Evolutionary conservation across 2,797 vertebrate genomes (phyloP).

Genomic region (Pagetopsis macropterus): DNA sequence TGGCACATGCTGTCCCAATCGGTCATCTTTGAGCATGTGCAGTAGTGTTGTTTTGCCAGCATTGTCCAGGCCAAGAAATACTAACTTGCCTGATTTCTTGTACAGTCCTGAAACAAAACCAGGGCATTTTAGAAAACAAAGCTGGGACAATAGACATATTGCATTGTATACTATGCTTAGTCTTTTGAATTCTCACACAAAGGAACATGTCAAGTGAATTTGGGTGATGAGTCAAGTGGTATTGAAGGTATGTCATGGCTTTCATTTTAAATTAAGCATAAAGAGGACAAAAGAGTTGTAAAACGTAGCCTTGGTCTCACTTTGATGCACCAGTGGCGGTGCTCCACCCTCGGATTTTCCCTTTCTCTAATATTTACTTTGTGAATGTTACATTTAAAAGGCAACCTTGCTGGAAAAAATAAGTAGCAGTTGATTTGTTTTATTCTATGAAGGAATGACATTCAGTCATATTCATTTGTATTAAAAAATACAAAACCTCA

Average conservation of each 20-base stretch:
- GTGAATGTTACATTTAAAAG: neutral
- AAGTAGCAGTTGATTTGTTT: neutral
- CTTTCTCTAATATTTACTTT: neutral
- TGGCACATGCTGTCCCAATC: slow-evolving; percentile 96
- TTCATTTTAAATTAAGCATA: neutral
- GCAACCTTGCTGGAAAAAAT: neutral
- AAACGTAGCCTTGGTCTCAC: slow-evolving; percentile 15
- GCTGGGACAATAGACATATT: neutral
- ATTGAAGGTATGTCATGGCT: neutral
- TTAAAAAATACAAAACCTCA: too few species aligned
- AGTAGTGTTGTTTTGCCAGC: slow-evolving; percentile 97
- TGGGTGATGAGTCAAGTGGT: neutral
- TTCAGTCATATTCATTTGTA: neutral
- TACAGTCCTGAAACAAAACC: slow-evolving; percentile 89
- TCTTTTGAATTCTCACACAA: neutral
- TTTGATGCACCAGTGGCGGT: neutral
- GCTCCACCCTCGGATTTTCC: neutral
- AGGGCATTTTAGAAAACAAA: slow-evolving; percentile 11
- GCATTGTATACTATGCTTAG: neutral
- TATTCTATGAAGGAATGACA: neutral
- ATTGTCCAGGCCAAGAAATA: slow-evolving; percentile 99
- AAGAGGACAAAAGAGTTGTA: neutral
- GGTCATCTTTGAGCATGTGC: slow-evolving; percentile 99
- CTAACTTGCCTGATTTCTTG: slow-evolving; percentile 98
- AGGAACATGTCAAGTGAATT: neutral